Percentiles rank a stretch among this genome's conserved stretches.
Conservation (phyloP, 2,113 vertebrate genomes). For the Haemorhous mexicanus region DNA sequence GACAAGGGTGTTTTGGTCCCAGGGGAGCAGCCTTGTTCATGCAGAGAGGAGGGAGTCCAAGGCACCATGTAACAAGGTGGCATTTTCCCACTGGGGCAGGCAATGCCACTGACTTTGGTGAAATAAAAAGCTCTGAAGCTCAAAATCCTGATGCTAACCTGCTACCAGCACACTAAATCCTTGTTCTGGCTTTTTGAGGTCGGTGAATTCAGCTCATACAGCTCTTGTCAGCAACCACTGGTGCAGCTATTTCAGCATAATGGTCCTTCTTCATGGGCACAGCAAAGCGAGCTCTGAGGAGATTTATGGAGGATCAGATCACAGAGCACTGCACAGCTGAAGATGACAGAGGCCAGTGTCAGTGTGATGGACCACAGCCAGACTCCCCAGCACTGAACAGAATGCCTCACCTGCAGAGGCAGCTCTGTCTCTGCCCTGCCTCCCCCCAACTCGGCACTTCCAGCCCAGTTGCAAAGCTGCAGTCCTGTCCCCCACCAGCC, state of each 20-base stretch:
- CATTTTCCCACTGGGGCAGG: not conserved
- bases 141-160: not conserved
- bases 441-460: not conserved
- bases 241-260: not conserved
- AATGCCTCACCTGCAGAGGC: not conserved
- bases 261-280: not conserved
- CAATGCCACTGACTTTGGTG: not conserved
- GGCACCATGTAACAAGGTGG: not conserved
- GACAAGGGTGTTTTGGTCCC: not conserved
- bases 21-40: accelerated
- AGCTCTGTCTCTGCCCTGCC: not conserved
- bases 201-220: not conserved
- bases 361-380: not conserved
- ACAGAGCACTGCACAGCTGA: not conserved
- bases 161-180: not conserved
- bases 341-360: not conserved
- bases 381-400: accelerated
- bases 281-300: not conserved
- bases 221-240: not conserved
- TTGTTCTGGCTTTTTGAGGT: not conserved
- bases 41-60: not conserved
- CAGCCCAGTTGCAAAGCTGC: not conserved
- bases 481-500: accelerated
- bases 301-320: accelerated
- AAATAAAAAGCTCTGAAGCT: not conserved